A percentile compares a stretch with the other conserved stretches of the same genome.
These are phyloP conservation scores for Drosophila obscura DNA, from an alignment of 1,140 invertebrate genomes.

Conservation along the genomic window DNA sequence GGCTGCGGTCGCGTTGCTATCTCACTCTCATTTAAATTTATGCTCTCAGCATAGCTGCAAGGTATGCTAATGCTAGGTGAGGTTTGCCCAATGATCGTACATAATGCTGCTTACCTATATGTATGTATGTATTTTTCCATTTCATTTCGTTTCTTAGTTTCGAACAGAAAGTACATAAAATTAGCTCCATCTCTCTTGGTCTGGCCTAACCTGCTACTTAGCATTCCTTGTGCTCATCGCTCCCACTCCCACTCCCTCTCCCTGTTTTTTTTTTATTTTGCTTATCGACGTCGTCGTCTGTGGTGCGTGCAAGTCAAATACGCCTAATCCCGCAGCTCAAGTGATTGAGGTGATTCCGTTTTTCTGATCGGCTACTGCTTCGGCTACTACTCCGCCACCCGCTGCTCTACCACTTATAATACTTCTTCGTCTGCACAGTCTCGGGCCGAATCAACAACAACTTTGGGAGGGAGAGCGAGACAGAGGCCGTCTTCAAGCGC, in stretches of 20 bases:
- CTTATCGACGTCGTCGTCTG: constrained; percentile 24
- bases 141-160: constrained; percentile 5
- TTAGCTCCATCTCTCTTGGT: not conserved
- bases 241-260: not conserved
- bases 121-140: not conserved
- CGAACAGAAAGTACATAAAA: not conserved
- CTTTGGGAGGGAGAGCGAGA: constrained; percentile 9
- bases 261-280: constrained; percentile 37
- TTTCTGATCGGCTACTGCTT: constrained; percentile 48
- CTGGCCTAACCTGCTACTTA: too few species aligned
- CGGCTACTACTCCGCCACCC: too few species aligned
- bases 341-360: constrained; percentile 82
- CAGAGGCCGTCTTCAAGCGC: constrained; percentile 54
- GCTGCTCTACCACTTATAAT: too few species aligned
- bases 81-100: too few species aligned
- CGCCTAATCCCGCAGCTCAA: constrained; percentile 82
- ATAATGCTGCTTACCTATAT: too few species aligned
- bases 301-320: constrained; percentile 81
- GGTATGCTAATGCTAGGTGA: too few species aligned
- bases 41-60: too few species aligned
- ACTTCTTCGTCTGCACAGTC: too few species aligned
- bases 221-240: too few species aligned
- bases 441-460: constrained; percentile 19
- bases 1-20: not conserved
- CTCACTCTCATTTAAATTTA: too few species aligned